phyloP scores from a whole-genome alignment of 2,797 vertebrate genomes.

The Lepilemur ruficaudatus region DNA sequence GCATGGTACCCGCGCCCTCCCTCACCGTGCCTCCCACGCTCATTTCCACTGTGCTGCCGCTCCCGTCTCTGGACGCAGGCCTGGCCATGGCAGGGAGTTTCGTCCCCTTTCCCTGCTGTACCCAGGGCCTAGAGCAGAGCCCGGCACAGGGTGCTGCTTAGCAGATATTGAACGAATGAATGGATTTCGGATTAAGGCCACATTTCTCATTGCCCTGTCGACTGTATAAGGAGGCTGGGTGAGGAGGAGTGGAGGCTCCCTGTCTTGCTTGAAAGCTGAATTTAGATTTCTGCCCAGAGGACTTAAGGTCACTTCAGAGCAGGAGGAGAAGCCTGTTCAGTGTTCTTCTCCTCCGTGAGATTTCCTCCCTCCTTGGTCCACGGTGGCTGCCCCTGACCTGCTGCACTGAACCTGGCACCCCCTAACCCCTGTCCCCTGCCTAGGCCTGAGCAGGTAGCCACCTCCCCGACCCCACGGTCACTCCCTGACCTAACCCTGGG shows the following conservation, averaged over 20 bases:
- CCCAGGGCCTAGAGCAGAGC: not conserved
- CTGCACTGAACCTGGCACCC: not conserved
- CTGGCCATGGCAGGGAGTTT: not conserved
- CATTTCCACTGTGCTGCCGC: not conserved
- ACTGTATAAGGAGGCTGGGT: not conserved
- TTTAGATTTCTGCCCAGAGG: not conserved
- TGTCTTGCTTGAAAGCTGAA: not conserved
- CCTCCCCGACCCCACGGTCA: too few relatives aligned
- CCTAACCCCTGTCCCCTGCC: not conserved
- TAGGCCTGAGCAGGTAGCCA: too few relatives aligned
- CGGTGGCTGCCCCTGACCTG: not conserved
- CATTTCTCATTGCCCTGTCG: not conserved
- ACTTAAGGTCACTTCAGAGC: not conserved
- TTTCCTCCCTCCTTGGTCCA: not conserved
- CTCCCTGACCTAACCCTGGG: not conserved
- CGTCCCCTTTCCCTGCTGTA: not conserved
- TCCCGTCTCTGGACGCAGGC: not conserved
- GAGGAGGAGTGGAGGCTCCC: not conserved
- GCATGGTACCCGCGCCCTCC: too few relatives aligned
- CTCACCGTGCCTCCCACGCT: fast-evolving
- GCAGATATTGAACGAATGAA: not conserved
- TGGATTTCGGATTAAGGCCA: not conserved
- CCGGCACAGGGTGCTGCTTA: not conserved
- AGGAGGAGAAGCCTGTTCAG: not conserved
- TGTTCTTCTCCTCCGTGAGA: fast-evolving